Conservation (phyloP, 2,797 vertebrate species). For the Arrhamphus sclerolepis region DNA sequence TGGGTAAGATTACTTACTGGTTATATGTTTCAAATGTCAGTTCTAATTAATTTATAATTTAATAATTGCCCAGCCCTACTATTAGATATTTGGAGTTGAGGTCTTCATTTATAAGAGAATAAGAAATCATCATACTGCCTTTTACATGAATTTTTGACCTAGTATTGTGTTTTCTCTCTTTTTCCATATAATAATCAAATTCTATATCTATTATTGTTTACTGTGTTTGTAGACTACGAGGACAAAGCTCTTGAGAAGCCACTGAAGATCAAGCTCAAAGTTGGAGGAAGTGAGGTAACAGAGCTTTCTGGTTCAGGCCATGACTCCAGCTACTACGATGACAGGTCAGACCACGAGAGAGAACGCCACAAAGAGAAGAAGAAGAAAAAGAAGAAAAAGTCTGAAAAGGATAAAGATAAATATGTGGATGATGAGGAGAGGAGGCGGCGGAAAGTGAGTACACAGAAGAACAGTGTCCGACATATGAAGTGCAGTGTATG, state of each 20-base stretch:
- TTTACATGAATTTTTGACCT: not conserved
- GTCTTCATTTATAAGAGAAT: too few relatives aligned
- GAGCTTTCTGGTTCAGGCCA: slow-evolving; percentile 96
- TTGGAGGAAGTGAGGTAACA: slow-evolving; percentile 95
- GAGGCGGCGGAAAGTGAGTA: slow-evolving; percentile 89
- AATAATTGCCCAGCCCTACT: too few relatives aligned
- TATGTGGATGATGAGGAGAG: slow-evolving; percentile 92
- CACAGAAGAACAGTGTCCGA: not conserved
- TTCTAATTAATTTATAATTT: too few relatives aligned
- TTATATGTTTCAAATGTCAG: too few relatives aligned
- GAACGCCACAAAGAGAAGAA: slow-evolving; percentile 97
- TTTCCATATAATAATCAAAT: not conserved
- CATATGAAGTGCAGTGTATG: not conserved
- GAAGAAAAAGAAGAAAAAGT: slow-evolving; percentile 98
- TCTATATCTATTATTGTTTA: not conserved
- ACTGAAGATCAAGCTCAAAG: slow-evolving; percentile 95
- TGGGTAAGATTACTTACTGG: too few relatives aligned
- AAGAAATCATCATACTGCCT: not conserved
- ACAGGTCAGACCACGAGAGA: slow-evolving; percentile 94
- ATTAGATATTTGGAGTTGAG: too few relatives aligned
- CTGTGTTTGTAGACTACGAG: slow-evolving; percentile 83
- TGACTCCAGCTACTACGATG: slow-evolving; percentile 97
- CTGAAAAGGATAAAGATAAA: slow-evolving; percentile 95
- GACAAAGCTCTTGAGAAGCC: slow-evolving; percentile 95
- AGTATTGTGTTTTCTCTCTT: not conserved